Base-by-base conservation (phyloP, 64 coral and sea anemone species). In the Porites lutea region DNA sequence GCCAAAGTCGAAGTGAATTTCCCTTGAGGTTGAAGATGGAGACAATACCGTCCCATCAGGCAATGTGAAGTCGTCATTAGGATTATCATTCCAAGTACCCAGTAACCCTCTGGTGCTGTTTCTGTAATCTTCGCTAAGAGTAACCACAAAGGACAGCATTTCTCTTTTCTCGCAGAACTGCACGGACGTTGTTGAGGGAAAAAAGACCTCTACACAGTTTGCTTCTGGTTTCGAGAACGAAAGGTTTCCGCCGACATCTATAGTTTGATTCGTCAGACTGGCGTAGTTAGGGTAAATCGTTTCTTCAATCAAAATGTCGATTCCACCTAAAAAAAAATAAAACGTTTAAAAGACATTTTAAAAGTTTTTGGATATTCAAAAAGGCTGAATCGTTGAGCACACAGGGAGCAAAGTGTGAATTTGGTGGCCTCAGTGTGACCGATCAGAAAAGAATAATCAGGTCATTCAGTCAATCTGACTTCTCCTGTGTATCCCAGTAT, bases 31-130 rank as follows among this genome's bases (percentile, higher is more conserved):
- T 22, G 84, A 93, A 15, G 83, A 79, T 4, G 65, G 60, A 16
- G 83, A 21, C 65, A 93, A 22, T 27, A 80, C 54, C 1, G 83
- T 88, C 62, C 91, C 91, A 51, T 93, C 9, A 62, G 91, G 91
- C 52, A 88, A 65, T 57, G 84, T 88, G 44, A 88, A 93, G 53
- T 93, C 91, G 53, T 93, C 91, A 19, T 45, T 23, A 1, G 75
- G 50, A 54, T 88, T 13, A 78, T 81, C 91, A 71, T 93, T 93
- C 91, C 91, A 93, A 5, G 74, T 77, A 37, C 91, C 91, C 72
- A 93, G 66, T 23, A 93, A 66, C n/a, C 91, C 91, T 88, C 62
- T 93, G 8, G 85, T 88, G 37, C 21, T 59, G 27, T 87, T 93
- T 69, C 88, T 79, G 11, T 57, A 93, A 45, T 53, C 74, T 4